Percentiles rank a stretch among this genome's conserved stretches.
Conservation (phyloP, 2,113 vertebrate genomes). For the Poeciliopsis retropinna region DNA sequence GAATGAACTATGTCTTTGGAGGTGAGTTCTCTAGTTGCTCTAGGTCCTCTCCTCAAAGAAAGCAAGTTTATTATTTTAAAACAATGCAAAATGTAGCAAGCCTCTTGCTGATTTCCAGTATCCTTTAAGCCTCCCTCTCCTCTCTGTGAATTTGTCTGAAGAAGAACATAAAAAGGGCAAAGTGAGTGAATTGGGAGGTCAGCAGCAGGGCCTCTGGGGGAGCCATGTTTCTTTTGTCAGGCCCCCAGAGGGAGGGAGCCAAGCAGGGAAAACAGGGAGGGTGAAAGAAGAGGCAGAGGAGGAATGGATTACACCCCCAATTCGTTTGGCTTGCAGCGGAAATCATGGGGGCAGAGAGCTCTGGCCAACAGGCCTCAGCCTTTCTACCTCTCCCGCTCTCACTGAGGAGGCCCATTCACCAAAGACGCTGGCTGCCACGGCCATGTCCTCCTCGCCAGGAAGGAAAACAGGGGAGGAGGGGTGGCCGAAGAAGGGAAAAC, state of each 20-base stretch:
- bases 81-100: slow-evolving; percentile 12
- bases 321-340: slow-evolving; percentile 42
- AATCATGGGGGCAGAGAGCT: slow-evolving; percentile 55
- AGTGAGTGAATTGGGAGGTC: slow-evolving; percentile 84
- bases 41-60: slow-evolving; percentile 2
- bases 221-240: slow-evolving; percentile 83
- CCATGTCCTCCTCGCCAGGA: slow-evolving; percentile 77
- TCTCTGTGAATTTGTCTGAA: slow-evolving; percentile 70
- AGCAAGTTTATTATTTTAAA: slow-evolving; percentile 32
- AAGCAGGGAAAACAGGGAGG: slow-evolving; percentile 29
- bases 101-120: slow-evolving; percentile 42
- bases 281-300: slow-evolving; percentile 18
- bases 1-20: background rate
- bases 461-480: slow-evolving; percentile 71
- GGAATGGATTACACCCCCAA: slow-evolving; percentile 35
- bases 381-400: slow-evolving; percentile 69
- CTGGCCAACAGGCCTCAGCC: slow-evolving; percentile 54
- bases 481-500: slow-evolving; percentile 21
- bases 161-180: slow-evolving; percentile 83
- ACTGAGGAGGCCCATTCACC: slow-evolving; percentile 85
- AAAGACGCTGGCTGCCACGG: slow-evolving; percentile 46
- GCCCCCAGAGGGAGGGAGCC: slow-evolving; percentile 71
- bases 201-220: slow-evolving; percentile 78
- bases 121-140: slow-evolving; percentile 31
- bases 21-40: background rate